These are phyloP conservation scores for Vicugna pacos DNA, from an alignment of 2,113 vertebrate genomes.

Conservation along the genomic window DNA sequence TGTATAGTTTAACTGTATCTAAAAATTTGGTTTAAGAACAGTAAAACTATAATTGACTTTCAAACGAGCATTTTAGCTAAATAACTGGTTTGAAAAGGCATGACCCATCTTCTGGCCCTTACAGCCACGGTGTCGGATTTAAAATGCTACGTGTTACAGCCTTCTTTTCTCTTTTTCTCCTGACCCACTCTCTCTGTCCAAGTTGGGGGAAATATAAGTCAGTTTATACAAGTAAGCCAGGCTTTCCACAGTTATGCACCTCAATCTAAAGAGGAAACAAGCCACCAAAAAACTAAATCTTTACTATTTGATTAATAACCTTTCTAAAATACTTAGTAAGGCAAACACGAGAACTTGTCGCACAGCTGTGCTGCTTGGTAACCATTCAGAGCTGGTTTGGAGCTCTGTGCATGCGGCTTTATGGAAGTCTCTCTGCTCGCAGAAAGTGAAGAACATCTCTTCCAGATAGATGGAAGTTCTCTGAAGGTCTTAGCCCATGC, in stretches of 20 bases:
- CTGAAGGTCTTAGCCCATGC: not conserved
- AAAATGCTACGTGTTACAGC: accelerated
- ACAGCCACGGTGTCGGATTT: not conserved
- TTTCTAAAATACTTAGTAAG: not conserved
- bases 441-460: not conserved
- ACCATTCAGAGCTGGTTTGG: not conserved
- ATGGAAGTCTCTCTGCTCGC: not conserved
- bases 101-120: not conserved
- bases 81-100: not conserved
- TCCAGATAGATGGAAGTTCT: not conserved
- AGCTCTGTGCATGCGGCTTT: not conserved
- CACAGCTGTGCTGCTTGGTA: not conserved
- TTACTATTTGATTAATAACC: not conserved
- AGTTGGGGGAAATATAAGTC: not conserved
- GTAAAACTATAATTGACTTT: not conserved
- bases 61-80: not conserved
- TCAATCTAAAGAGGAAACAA: not conserved
- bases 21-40: not conserved
- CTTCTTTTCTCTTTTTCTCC: not conserved
- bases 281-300: not conserved
- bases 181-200: too few relatives aligned
- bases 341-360: not conserved
- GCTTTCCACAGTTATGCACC: not conserved
- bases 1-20: not conserved
- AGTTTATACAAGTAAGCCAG: not conserved